phyloP scores from a whole-genome alignment of 2,797 vertebrate species.

The Falco novaeseelandiae region DNA sequence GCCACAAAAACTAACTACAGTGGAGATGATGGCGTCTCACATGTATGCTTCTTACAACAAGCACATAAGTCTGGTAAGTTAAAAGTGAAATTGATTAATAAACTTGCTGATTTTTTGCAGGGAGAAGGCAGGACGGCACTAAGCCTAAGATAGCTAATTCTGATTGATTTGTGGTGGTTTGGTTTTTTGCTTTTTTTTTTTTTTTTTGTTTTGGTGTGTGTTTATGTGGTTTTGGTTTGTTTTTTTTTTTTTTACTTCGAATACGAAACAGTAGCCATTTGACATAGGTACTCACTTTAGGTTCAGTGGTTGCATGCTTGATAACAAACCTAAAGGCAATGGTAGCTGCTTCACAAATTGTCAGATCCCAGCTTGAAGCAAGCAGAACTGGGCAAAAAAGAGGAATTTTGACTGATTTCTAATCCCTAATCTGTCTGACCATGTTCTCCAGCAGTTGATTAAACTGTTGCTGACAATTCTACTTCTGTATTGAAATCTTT shows the following conservation, averaged over 20 bases:
- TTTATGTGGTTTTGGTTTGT: not conserved
- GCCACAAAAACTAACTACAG: conserved; percentile 91
- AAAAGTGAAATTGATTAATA: not conserved
- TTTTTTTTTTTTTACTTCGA: not conserved
- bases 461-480: not conserved
- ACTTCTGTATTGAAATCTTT: not conserved
- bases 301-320: not conserved
- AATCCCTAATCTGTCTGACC: not conserved
- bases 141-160: not conserved
- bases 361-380: not conserved
- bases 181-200: not conserved
- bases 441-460: not conserved
- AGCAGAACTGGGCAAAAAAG: not conserved
- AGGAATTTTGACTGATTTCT: not conserved
- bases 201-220: not conserved
- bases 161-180: not conserved
- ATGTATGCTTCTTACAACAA: conserved; percentile 98
- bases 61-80: conserved; percentile 91
- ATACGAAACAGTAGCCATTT: not conserved
- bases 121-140: not conserved
- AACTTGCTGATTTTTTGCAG: not conserved
- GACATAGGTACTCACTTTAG: not conserved
- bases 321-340: not conserved
- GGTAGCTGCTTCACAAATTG: not conserved
- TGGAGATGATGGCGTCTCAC: conserved; percentile 97